Evolutionary conservation across 2,797 vertebrate genomes (phyloP).

Genomic region (Aulostomus chinensis): DNA sequence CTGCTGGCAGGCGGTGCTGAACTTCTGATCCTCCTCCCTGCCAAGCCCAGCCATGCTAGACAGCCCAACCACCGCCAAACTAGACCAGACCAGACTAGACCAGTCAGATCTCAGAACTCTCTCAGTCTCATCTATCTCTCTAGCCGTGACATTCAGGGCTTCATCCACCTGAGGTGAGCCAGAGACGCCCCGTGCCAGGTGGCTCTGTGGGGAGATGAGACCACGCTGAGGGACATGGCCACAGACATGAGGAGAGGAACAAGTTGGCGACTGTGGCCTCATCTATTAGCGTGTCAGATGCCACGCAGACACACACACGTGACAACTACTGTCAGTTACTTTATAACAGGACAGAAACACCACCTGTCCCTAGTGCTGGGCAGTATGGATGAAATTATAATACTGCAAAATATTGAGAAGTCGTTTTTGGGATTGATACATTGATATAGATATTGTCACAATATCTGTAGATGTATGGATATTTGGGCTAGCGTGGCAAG

Average conservation of each 20-base stretch:
- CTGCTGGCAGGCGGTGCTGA: constrained; percentile 75
- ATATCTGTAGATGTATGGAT: no score
- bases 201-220: constrained; percentile 42
- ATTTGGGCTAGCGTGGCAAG: no score
- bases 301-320: constrained; percentile 21
- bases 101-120: constrained; percentile 47
- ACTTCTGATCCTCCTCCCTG: constrained; percentile 69
- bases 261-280: constrained; percentile 44
- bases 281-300: constrained; percentile 48
- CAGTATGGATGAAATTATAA: no score
- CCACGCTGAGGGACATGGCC: constrained; percentile 58
- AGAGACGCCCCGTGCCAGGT: constrained; percentile 53
- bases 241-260: constrained; percentile 46
- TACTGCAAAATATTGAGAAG: no score
- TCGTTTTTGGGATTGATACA: no score
- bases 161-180: constrained; percentile 51
- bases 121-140: constrained; percentile 31
- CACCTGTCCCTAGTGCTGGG: no score
- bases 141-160: constrained; percentile 21
- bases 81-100: constrained; percentile 58
- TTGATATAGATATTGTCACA: no score
- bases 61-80: constrained; percentile 63
- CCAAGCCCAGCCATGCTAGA: constrained; percentile 75
- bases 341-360: neutral
- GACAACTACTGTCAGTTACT: neutral